Conservation (phyloP, 37 sponge, comb jelly and placozoan genomes). For the Diacarnus erythraeanus region DNA sequence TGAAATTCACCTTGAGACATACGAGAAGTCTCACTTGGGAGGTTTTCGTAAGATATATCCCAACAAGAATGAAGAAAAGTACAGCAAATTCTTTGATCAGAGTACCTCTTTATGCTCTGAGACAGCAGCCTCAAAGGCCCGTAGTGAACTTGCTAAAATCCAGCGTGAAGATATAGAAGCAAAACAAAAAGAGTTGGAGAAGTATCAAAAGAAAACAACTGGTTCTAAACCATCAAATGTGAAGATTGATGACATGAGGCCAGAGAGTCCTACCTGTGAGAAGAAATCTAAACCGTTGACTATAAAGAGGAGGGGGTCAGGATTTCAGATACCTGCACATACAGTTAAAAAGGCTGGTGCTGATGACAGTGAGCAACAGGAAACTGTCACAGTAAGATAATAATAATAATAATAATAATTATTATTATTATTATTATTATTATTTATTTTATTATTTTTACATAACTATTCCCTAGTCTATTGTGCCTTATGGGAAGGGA, state of each 20-base stretch:
- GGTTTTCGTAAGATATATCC: constrained; percentile 91
- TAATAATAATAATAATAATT: no score
- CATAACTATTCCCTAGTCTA: no score
- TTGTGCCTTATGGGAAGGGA: neutral
- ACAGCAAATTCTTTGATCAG: constrained; percentile 84
- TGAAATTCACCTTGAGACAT: constrained; percentile 41
- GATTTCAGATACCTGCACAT: constrained; percentile 22
- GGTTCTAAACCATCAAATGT: neutral
- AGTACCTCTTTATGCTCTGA: constrained; percentile 89
- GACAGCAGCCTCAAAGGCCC: constrained; percentile 89
- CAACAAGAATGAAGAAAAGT: constrained; percentile 59
- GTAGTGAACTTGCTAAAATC: constrained; percentile 74
- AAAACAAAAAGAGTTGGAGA: constrained; percentile 53
- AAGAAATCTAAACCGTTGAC: neutral
- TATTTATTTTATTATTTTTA: no score
- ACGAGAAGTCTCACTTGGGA: constrained; percentile 65
- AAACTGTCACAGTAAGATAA: neutral
- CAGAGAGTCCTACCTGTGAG: constrained; percentile 43
- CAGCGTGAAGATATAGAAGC: constrained; percentile 62
- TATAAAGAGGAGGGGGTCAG: constrained; percentile 19
- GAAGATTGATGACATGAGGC: constrained; percentile 13
- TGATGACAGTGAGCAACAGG: neutral
- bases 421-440: no score
- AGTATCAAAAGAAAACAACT: neutral
- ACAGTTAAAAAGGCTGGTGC: neutral